These are phyloP conservation scores for Pocillopora damicornis DNA, from an alignment of 64 coral and sea anemone genomes.

Conservation along the genomic window DNA sequence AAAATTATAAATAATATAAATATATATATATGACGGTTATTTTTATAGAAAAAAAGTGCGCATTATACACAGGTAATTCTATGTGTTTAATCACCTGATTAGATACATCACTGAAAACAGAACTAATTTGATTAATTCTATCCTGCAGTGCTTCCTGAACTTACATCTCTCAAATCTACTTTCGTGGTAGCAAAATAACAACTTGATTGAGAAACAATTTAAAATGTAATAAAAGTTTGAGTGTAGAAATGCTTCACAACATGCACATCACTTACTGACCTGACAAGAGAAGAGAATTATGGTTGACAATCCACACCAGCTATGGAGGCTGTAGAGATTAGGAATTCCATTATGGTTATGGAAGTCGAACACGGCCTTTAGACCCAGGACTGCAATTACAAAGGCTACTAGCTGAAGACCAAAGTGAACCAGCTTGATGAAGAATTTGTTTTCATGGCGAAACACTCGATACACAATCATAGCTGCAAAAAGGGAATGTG, in stretches of 20 bases:
- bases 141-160: no score
- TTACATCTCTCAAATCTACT: no score
- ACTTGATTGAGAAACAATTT: no score
- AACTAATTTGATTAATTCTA: no score
- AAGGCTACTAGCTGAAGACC: conserved; percentile 85
- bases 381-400: conserved; percentile 56
- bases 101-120: no score
- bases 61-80: no score
- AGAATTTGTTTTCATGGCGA: conserved; percentile 73
- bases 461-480: conserved; percentile 97
- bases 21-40: no score
- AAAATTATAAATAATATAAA: no score
- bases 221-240: no score
- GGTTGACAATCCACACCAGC: conserved; percentile 75
- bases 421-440: conserved; percentile 88
- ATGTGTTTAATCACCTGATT: no score
- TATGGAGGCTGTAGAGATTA: conserved; percentile 88
- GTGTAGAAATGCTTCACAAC: neutral
- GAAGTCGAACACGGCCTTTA: conserved; percentile 96
- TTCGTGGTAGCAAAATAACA: no score
- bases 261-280: conserved; percentile 31
- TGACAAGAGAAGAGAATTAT: conserved; percentile 77
- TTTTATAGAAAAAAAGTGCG: no score
- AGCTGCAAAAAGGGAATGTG: conserved; percentile 45
- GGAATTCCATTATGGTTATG: conserved; percentile 61